Evolutionary conservation across 2,888 invertebrate species (phyloP).

Genomic region (Pandemis cinnamomeana): DNA sequence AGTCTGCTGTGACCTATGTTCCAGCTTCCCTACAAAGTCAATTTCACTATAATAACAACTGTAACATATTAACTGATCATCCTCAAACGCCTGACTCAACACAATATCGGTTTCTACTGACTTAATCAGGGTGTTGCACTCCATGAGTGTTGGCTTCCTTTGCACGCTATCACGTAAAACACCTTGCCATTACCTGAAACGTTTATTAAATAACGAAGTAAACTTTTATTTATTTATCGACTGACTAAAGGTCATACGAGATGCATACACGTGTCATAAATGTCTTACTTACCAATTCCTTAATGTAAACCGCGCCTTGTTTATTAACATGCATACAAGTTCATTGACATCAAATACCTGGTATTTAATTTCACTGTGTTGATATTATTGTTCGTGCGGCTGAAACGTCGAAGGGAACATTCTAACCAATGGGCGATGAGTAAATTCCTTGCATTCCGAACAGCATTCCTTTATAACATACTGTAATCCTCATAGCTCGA

Average conservation of each 20-base stretch:
- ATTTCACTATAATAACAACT: too few species aligned
- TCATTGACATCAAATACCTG: slow-evolving; percentile 39
- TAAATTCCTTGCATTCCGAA: slow-evolving; percentile 4
- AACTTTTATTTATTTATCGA: neutral
- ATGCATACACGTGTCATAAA: slow-evolving; percentile 23
- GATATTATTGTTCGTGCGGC: slow-evolving; percentile 23
- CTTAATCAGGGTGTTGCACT: too few species aligned
- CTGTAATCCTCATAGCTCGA: neutral
- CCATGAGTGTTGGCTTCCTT: neutral
- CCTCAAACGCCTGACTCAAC: too few species aligned
- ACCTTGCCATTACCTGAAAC: neutral
- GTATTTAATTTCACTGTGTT: slow-evolving; percentile 36
- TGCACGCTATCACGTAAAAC: neutral
- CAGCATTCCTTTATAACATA: neutral
- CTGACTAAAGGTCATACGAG: slow-evolving; percentile 5
- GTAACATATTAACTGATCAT: too few species aligned
- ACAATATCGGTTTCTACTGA: too few species aligned
- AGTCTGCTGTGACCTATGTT: neutral
- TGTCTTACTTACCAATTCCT: slow-evolving; percentile 20
- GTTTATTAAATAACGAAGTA: neutral
- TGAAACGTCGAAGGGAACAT: slow-evolving; percentile 13
- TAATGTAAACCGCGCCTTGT: slow-evolving; percentile 30
- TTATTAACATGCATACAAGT: slow-evolving; percentile 35
- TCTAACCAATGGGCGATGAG: slow-evolving; percentile 4
- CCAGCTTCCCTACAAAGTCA: too few species aligned